Evolutionary conservation across 2,113 vertebrate species (phyloP), one percentile per base, ranked within the genome.

Genomic region (Cathartes aura): DNA sequence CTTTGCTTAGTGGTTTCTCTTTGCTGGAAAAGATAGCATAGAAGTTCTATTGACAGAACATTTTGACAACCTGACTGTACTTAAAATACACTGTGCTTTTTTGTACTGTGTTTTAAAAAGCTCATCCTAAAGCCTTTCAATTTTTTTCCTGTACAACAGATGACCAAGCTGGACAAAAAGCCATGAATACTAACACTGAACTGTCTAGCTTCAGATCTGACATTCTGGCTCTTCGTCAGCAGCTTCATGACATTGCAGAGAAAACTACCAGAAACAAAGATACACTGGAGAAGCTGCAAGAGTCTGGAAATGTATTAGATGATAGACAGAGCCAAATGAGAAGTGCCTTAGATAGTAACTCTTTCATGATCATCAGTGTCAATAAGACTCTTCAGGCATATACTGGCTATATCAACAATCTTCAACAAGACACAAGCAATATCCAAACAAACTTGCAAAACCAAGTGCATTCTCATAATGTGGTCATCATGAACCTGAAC

Each of bases 331-430:
- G 97, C 89, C 99, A 99, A 93, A 98, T 99, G 96, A 99, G 98
- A 96, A 98, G 98, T 90, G 96, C 98, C 89, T 96, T 99, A 95
- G 99, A 99, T 42, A 98, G 97, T 94, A 99, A 99, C 96, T 98
- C 98, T 32, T 99, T 99, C 85, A 98, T 98, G 81, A 98, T 99
- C 95, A 98, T 93, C 88, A 98, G 96, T 45, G 98, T 99, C 48
- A 99, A 99, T 95, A 98, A 99, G 97, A 99, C 99, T 62, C 98
- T 99, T 82, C 98, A 98, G 87, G 98, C 98, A 1, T 99, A 99
- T 40, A 98, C 98, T 75, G 98, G 98, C 92, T 98, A 98, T 42
- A 98, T 99, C 56, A 98, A 97, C 5, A 97, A 98, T 60, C 98
- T 99, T 86, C 99, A 99, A 48, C 98, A 99, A 59, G 98, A 99